A percentile compares a stretch with the other conserved stretches of the same genome.
Evolutionary conservation across 2,888 invertebrate genomes (phyloP).

Genomic region (Orthosia incerta): DNA sequence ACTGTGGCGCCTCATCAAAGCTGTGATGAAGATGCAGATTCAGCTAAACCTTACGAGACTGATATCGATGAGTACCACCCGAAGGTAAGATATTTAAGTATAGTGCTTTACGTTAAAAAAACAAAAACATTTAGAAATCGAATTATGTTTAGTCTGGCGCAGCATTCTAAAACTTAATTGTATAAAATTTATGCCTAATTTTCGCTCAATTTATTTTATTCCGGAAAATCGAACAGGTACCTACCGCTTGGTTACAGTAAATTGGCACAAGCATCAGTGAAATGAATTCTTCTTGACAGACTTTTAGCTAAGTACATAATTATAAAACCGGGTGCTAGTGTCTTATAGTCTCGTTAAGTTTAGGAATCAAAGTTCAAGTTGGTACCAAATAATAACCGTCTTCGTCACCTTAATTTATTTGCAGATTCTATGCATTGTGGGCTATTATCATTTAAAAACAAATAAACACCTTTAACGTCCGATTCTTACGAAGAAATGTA

Average conservation of each 20-base stretch:
- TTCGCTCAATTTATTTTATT: neutral
- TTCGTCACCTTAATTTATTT: constrained; percentile 5
- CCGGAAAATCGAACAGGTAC: neutral
- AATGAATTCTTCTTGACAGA: neutral
- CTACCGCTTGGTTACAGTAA: neutral
- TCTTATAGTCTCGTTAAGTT: neutral
- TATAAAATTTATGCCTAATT: constrained; percentile 4
- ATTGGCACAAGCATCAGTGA: neutral
- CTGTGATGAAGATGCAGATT: constrained; percentile 96
- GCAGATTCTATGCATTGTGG: neutral
- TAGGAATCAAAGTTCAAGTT: neutral
- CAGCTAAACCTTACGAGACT: constrained; percentile 97
- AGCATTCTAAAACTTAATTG: neutral
- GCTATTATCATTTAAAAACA: neutral
- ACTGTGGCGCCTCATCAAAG: constrained; percentile 98
- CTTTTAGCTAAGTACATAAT: neutral
- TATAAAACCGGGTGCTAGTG: neutral
- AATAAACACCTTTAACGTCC: neutral
- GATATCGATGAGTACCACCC: constrained; percentile 99
- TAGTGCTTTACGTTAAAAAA: constrained; percentile 43
- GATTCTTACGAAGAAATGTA: neutral
- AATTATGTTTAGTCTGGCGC: constrained; percentile 10
- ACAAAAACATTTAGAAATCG: neutral
- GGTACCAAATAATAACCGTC: neutral
- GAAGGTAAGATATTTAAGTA: constrained; percentile 88